Conservation (phyloP, 2,797 vertebrate species). For the Heterohyrax brucei region DNA sequence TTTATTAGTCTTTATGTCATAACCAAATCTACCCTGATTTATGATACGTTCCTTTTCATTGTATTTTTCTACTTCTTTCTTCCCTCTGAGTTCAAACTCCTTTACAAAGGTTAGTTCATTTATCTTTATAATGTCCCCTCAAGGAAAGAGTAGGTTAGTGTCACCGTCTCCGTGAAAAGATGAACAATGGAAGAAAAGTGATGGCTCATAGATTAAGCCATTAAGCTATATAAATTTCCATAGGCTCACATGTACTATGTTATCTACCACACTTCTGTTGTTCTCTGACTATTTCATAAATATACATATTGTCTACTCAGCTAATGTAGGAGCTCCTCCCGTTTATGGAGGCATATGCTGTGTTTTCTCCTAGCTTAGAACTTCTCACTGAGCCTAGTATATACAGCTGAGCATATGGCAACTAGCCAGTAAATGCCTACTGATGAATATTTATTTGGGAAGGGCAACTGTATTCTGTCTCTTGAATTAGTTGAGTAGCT, state of each 20-base stretch:
- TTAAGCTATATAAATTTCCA: slow-evolving; percentile 42
- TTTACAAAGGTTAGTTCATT: slow-evolving; percentile 70
- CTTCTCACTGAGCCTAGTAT: not conserved
- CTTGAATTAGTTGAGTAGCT: not conserved
- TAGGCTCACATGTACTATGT: slow-evolving; percentile 17
- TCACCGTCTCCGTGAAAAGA: slow-evolving; percentile 47
- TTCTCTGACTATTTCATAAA: slow-evolving; percentile 43
- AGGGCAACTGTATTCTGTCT: not conserved
- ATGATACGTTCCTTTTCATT: slow-evolving; percentile 35
- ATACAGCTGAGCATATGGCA: not conserved
- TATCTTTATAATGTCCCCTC: slow-evolving; percentile 72
- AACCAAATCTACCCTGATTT: slow-evolving; percentile 55
- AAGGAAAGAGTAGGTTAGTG: slow-evolving; percentile 59
- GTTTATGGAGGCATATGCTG: not conserved
- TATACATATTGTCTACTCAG: not conserved
- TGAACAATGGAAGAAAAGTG: slow-evolving; percentile 23
- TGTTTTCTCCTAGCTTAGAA: slow-evolving; percentile 34
- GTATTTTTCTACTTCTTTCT: slow-evolving; percentile 57
- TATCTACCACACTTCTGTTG: not conserved
- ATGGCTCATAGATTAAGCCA: slow-evolving; percentile 49
- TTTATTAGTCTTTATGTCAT: slow-evolving; percentile 69
- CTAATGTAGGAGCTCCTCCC: not conserved
- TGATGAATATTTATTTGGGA: slow-evolving; percentile 43
- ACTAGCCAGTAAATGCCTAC: not conserved
- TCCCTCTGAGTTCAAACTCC: slow-evolving; percentile 44